Evolutionary conservation across 2,888 invertebrate genomes (phyloP), one percentile per base, ranked within the genome.

Genomic region (Scaptomyza reducta): DNA sequence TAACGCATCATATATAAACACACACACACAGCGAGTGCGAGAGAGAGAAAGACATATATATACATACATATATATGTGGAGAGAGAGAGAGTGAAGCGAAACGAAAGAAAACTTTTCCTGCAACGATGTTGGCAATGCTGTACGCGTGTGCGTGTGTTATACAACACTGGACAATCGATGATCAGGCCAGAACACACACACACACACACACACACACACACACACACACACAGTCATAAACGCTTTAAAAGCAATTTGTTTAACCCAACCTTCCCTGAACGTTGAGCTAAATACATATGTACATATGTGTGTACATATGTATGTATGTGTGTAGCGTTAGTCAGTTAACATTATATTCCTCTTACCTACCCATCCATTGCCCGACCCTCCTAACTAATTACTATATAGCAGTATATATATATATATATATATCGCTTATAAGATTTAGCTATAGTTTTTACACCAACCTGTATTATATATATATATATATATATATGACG

Each of bases 381-480:
- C 42, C 29, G 27, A 18, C 35, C 33, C 38, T 45, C 38, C 6
- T 14, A 14, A 38, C 7, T 14, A 38, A 14, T 38, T 38, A 35
- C 2, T 2, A 6, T 35, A 35, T 35, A 35, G 13, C 6, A 2
- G 14, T 38, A n/a, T 1, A 33, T n/a, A 35, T 13, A 33, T 33
- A 35, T 35, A 38, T 9, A 13, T 55, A 56, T 62, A 38, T 51
- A 70, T 53, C 47, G 75, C 75, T 56, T 70, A 5, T 70, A 70
- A 74, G 66, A 38, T n/a, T 46, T 57, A 61, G 60, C 42, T 38
- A 61, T 76, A 76, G 51, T 61, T 51, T 42, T 42, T 47, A 71
- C 41, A n/a, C 35, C 38, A 14, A 2, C 3, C 33, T 71, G 75
- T 71, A 71, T 74, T 74, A 74, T 71, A 73, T 6, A 35, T 10